A percentile compares a stretch with the other conserved stretches of the same genome.
Conservation (phyloP, 2,888 invertebrate genomes). For the Apotomis turbidana region DNA sequence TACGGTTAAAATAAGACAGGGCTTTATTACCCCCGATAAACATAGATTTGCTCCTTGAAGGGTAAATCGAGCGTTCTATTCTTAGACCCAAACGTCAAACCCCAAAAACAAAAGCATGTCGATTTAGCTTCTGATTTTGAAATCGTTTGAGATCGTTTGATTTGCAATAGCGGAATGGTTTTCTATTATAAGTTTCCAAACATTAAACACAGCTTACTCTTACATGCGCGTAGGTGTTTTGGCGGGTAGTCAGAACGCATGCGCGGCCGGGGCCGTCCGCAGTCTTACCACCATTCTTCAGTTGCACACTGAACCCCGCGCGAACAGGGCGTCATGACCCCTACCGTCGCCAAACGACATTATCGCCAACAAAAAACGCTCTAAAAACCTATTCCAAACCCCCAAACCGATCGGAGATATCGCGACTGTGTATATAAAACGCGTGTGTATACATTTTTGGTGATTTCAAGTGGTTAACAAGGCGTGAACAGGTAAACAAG, state of each 20-base stretch:
- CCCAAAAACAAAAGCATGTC: not conserved
- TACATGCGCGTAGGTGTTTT: constrained; percentile 82
- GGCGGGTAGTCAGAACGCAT: constrained; percentile 76
- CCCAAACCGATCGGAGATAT: constrained; percentile 56
- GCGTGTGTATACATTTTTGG: constrained; percentile 48
- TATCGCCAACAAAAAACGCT: constrained; percentile 69
- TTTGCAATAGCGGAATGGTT: not conserved
- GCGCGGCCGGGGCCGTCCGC: constrained; percentile 75
- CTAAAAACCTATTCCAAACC: constrained; percentile 54
- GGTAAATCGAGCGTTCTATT: not conserved
- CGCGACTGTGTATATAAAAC: constrained; percentile 45
- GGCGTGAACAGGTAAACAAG: constrained; percentile 78
- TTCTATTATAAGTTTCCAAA: constrained; percentile 66
- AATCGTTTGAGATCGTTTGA: not conserved
- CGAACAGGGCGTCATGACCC: constrained; percentile 53
- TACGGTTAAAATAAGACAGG: constrained; percentile 22
- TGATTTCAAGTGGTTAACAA: constrained; percentile 54
- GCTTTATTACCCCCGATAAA: not conserved
- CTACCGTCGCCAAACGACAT: constrained; percentile 58
- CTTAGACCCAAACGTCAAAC: not conserved
- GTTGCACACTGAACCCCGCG: constrained; percentile 70
- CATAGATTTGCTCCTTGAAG: not conserved
- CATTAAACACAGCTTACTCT: constrained; percentile 61
- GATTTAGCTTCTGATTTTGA: not conserved
- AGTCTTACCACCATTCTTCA: constrained; percentile 82